phyloP scores from a whole-genome alignment of 2,797 vertebrate genomes.

The Coregonus suidteri region DNA sequence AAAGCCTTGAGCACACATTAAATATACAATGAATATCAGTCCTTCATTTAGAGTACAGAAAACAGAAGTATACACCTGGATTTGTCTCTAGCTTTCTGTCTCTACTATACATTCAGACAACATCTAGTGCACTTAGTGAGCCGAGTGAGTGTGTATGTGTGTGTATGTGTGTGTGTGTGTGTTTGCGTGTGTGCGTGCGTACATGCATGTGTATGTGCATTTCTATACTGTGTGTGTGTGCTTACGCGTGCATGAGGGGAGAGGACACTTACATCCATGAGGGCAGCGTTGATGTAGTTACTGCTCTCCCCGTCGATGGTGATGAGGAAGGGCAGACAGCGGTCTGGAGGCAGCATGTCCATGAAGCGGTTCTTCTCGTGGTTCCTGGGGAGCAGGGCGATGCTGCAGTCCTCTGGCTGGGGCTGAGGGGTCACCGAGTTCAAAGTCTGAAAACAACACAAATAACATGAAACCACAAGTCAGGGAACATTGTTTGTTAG shows the following conservation, averaged over 20 bases:
- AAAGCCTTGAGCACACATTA: slow-evolving; percentile 2
- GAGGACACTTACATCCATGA: slow-evolving; percentile 72
- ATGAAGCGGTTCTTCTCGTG: slow-evolving; percentile 99
- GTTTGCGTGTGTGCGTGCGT: no score
- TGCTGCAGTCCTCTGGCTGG: slow-evolving; percentile 98
- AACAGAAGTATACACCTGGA: slow-evolving; percentile 67
- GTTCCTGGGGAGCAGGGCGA: slow-evolving; percentile 97
- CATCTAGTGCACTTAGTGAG: slow-evolving; percentile 52
- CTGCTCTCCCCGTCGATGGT: slow-evolving; percentile 99
- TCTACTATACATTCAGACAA: slow-evolving; percentile 72
- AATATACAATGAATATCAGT: background rate
- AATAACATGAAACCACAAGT: background rate
- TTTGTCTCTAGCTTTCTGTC: slow-evolving; percentile 84
- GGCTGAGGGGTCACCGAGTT: slow-evolving; percentile 98
- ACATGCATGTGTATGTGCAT: slow-evolving; percentile 27
- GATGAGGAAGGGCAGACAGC: slow-evolving; percentile 99
- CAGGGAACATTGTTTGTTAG: background rate
- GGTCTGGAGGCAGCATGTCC: slow-evolving; percentile 97
- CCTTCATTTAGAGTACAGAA: slow-evolving; percentile 36
- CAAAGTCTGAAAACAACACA: slow-evolving; percentile 81
- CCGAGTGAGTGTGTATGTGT: slow-evolving; percentile 39
- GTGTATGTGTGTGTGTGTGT: no score
- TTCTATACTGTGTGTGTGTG: background rate
- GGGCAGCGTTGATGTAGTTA: slow-evolving; percentile 90
- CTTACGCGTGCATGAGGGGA: slow-evolving; percentile 4